These are phyloP conservation scores for Dasyornis broadbenti DNA, from an alignment of 2,113 vertebrate genomes.

Conservation along the genomic window DNA sequence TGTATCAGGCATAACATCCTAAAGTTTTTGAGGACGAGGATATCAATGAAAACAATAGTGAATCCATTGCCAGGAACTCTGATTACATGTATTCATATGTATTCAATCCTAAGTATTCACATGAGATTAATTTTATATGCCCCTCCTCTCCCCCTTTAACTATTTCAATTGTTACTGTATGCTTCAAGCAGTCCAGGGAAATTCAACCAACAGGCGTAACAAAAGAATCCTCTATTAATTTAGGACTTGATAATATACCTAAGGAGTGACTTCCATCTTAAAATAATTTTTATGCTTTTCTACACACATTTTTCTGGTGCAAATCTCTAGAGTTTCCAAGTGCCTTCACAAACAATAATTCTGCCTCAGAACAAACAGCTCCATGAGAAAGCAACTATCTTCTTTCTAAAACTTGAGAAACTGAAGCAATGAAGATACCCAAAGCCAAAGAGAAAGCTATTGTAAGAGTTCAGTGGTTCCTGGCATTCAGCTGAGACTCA, in stretches of 20 bases:
- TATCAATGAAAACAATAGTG: constrained; percentile 46
- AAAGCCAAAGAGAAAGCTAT: background rate
- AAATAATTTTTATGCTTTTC: background rate
- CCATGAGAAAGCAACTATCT: background rate
- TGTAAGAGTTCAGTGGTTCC: constrained; percentile 27
- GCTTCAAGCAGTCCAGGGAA: background rate
- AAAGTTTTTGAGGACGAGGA: constrained; percentile 39
- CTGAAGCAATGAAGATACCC: background rate
- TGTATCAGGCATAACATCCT: constrained; percentile 8
- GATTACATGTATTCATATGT: constrained; percentile 19
- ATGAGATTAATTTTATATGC: constrained; percentile 41
- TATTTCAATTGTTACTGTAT: background rate
- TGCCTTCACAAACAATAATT: background rate
- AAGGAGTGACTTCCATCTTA: background rate
- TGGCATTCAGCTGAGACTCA: constrained; percentile 20
- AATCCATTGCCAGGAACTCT: constrained; percentile 25
- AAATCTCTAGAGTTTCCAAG: background rate
- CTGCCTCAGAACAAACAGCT: background rate
- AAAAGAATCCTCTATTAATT: background rate
- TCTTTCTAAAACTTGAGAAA: background rate
- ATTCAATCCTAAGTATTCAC: constrained; percentile 22
- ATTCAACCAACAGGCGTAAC: background rate
- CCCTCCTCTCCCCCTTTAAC: background rate
- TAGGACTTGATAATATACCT: background rate
- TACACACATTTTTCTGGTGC: background rate